These are phyloP conservation scores for Agrotis exclamationis DNA, from an alignment of 2,888 invertebrate genomes.

Conservation along the genomic window DNA sequence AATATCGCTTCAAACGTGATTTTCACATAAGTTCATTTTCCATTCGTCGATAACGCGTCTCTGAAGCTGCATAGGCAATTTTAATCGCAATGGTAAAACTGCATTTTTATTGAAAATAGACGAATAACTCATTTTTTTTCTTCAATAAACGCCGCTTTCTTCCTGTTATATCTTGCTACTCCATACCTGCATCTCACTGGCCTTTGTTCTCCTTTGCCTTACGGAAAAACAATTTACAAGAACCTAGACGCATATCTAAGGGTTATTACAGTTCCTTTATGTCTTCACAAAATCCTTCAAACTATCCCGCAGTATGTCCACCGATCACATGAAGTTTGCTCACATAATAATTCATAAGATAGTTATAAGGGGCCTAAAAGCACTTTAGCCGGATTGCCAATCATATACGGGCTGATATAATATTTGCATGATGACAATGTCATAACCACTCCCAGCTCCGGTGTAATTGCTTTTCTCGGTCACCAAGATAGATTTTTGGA, in stretches of 20 bases:
- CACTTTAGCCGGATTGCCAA: slow-evolving; percentile 84
- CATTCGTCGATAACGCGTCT: too few species aligned
- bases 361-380: slow-evolving; percentile 81
- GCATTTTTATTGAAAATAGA: too few species aligned
- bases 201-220: too few species aligned
- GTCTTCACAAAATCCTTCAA: slow-evolving; percentile 23
- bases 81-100: too few species aligned
- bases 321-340: slow-evolving; percentile 61
- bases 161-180: too few species aligned
- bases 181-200: not conserved
- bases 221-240: too few species aligned
- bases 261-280: not conserved
- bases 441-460: slow-evolving; percentile 73
- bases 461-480: slow-evolving; percentile 77
- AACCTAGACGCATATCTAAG: not conserved
- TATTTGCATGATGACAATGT: slow-evolving; percentile 82
- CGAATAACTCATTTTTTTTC: too few species aligned
- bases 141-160: too few species aligned
- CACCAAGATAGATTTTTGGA: slow-evolving; percentile 71
- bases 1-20: too few species aligned
- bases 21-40: too few species aligned
- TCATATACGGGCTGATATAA: slow-evolving; percentile 73
- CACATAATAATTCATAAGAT: slow-evolving; percentile 82
- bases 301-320: slow-evolving; percentile 56
- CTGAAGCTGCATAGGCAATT: too few species aligned